Evolutionary conservation across 2,888 invertebrate species (phyloP).

Genomic region (Pandemis corylana): DNA sequence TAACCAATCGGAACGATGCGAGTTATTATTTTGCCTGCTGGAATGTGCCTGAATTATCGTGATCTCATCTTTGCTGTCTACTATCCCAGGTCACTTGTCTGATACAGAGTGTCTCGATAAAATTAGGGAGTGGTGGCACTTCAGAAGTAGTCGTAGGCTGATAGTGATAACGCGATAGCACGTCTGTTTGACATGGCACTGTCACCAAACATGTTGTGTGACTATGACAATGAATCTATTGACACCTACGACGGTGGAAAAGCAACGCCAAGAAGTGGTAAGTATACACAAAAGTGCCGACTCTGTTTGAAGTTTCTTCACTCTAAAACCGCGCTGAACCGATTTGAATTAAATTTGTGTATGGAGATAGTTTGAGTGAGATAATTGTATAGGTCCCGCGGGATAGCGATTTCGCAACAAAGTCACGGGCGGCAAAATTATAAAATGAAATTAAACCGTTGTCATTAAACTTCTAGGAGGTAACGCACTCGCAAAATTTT

Average conservation of each 20-base stretch:
- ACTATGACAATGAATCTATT: neutral
- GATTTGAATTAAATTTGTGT: too few species aligned
- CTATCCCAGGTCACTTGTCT: constrained; percentile 4
- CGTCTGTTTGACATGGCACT: neutral
- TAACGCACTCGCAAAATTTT: too few species aligned
- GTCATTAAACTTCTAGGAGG: too few species aligned
- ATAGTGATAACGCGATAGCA: constrained; percentile 23
- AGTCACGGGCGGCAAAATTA: too few species aligned
- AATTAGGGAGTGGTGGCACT: constrained; percentile 26
- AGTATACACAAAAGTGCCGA: too few species aligned
- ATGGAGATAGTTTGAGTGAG: too few species aligned
- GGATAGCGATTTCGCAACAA: too few species aligned
- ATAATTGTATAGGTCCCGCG: too few species aligned
- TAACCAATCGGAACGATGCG: too few species aligned
- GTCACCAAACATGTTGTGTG: neutral
- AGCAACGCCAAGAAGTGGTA: neutral
- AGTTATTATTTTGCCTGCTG: neutral
- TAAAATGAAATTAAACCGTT: too few species aligned
- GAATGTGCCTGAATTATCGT: neutral
- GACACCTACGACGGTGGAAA: neutral
- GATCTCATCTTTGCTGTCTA: neutral
- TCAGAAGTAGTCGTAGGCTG: constrained; percentile 24
- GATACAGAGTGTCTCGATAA: constrained; percentile 18
- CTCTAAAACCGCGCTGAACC: too few species aligned
- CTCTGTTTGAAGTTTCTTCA: too few species aligned